Conservation (phyloP, 1,140 invertebrate species). For the Drosophila carrolli region DNA sequence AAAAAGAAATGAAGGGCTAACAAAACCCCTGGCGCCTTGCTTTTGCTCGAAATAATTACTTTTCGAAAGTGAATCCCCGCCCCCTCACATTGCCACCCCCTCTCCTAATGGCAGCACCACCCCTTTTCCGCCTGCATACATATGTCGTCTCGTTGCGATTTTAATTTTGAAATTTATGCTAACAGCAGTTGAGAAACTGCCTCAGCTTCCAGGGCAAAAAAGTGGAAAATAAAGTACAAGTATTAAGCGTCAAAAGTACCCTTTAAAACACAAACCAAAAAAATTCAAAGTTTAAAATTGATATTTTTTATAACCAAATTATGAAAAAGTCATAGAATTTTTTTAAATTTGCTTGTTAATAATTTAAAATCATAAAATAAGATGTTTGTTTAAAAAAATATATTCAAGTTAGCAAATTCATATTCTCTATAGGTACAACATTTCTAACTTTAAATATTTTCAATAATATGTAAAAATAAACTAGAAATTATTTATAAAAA, state of each 20-base stretch:
- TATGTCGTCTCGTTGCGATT: slow-evolving; percentile 80
- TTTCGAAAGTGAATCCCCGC: slow-evolving; percentile 69
- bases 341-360: no score
- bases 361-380: no score
- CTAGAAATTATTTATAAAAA: no score
- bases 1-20: slow-evolving; percentile 23
- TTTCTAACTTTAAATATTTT: no score
- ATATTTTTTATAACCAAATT: no score
- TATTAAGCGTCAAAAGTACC: slow-evolving; percentile 1
- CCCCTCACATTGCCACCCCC: slow-evolving; percentile 8
- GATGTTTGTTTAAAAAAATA: no score
- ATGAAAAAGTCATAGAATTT: no score
- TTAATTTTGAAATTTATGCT: slow-evolving; percentile 83
- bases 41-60: slow-evolving; percentile 83
- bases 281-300: no score
- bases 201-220: slow-evolving; percentile 29
- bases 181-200: slow-evolving; percentile 77
- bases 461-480: no score
- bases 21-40: slow-evolving; percentile 58
- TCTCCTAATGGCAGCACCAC: slow-evolving; percentile 17
- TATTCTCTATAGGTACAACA: no score
- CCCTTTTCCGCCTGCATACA: slow-evolving; percentile 42
- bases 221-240: neutral
- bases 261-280: neutral
- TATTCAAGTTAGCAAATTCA: no score